Evolutionary conservation across 1,140 invertebrate genomes (phyloP).

Genomic region (Lordiphosa clarofinis): DNA sequence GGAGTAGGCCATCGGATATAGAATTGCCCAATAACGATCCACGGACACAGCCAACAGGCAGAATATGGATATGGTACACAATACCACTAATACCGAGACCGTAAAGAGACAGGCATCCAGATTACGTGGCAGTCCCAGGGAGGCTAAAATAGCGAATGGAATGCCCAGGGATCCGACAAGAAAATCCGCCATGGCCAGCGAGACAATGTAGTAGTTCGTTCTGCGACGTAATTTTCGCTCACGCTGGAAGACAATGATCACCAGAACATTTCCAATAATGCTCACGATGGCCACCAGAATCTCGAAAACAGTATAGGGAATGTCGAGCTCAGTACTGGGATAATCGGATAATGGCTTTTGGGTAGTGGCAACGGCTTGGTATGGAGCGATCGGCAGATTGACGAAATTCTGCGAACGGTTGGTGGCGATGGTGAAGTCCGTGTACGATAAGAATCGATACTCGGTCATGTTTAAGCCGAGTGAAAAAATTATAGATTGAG

Average conservation of each 20-base stretch:
- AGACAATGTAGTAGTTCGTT: conserved; percentile 95
- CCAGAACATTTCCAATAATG: conserved; percentile 90
- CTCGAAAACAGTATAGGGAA: conserved; percentile 83
- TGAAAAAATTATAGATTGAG: background rate
- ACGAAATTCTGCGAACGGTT: conserved; percentile 48
- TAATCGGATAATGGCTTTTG: conserved; percentile 27
- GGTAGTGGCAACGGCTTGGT: conserved; percentile 29
- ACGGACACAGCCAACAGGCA: conserved; percentile 93
- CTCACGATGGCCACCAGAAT: conserved; percentile 89
- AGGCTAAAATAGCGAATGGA: conserved; percentile 89
- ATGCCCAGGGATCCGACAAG: conserved; percentile 89
- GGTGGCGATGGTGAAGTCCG: conserved; percentile 53
- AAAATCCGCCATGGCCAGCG: conserved; percentile 91
- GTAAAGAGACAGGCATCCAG: conserved; percentile 92
- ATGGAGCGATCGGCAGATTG: conserved; percentile 55
- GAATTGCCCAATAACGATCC: conserved; percentile 95
- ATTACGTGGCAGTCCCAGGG: conserved; percentile 87
- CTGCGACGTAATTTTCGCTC: conserved; percentile 88
- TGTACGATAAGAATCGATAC: conserved; percentile 64
- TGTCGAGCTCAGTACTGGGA: conserved; percentile 60
- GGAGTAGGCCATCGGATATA: conserved; percentile 93
- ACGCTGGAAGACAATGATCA: conserved; percentile 89
- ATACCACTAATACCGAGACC: conserved; percentile 90
- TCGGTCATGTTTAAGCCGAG: conserved; percentile 61
- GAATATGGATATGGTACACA: conserved; percentile 95